Conservation (phyloP, 2,797 vertebrate species). For the Microctenopoma lineatum region DNA sequence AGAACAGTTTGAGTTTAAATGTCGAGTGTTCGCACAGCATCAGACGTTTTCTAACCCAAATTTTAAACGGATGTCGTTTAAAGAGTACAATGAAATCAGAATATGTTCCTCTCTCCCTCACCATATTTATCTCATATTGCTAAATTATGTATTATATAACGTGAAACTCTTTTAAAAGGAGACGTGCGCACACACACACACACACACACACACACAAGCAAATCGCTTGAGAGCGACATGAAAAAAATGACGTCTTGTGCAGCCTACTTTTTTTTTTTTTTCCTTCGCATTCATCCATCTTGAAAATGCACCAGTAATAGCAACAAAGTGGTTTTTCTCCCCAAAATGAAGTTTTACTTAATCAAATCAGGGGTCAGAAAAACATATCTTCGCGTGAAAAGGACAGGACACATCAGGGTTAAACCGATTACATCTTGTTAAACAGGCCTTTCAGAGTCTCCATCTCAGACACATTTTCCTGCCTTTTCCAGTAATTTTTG, state of each 20-base stretch:
- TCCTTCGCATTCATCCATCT: constrained; percentile 69
- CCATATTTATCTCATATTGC: constrained; percentile 79
- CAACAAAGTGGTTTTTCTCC: constrained; percentile 88
- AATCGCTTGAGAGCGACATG: constrained; percentile 78
- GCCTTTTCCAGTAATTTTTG: constrained; percentile 89
- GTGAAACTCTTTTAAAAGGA: constrained; percentile 72
- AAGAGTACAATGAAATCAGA: constrained; percentile 74
- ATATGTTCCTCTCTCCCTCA: constrained; percentile 74
- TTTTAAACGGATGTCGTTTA: constrained; percentile 40
- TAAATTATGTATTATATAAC: constrained; percentile 74
- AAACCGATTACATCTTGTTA: constrained; percentile 86
- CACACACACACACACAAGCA: constrained; percentile 40
- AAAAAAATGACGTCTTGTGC: constrained; percentile 75
- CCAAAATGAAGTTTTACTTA: constrained; percentile 86
- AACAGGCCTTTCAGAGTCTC: constrained; percentile 84
- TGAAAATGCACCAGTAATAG: constrained; percentile 86
- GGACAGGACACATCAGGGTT: constrained; percentile 87
- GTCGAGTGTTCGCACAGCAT: neutral
- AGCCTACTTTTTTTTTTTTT: constrained; percentile 51
- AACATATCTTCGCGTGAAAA: constrained; percentile 84
- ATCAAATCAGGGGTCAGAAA: constrained; percentile 86
- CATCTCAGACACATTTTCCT: constrained; percentile 88
- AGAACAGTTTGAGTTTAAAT: constrained; percentile 23
- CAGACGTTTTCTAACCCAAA: constrained; percentile 8
- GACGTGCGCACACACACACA: constrained; percentile 20